Evolutionary conservation across 2,113 vertebrate genomes (phyloP), one percentile per base, ranked within the genome.

Genomic region (Hippocampus comes): DNA sequence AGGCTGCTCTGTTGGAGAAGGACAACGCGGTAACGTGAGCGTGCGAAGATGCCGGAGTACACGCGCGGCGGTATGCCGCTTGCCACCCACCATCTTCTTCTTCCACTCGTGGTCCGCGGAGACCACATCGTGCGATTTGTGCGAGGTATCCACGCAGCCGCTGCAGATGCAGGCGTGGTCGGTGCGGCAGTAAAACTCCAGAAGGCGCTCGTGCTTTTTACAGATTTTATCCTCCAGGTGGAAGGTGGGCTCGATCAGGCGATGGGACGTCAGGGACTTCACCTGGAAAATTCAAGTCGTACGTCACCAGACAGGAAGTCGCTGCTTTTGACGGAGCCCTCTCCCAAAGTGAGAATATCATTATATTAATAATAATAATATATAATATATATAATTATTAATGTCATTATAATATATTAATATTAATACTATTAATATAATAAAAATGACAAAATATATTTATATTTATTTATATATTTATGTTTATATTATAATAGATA

Each of bases 161-260:
- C 83, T 78, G 90, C 96, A 98, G 82, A 95, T 87, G 74, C 94
- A 93, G 25, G 17, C 60, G 72, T 88, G 91, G 79, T 98, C 95
- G 0, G 91, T 92, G 81, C 90, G 65, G 65, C 96, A 98, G 92
- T 93, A 98, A 0, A 92, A 82, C 55, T 95, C 94, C 78, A 97
- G 89, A 0, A 92, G 91, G 4, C 85, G 89, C 9, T 93, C 85
- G 10, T 98, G 97, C 59, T 83, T 93, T 18, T 74, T 91, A 21
- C 97, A 99, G 76, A 90, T 59, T 73, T 89, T 92, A 14, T 90
- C 84, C 74, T 94, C 87, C 78, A 94, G 87, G 41, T 94, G 85
- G 64, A 86, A 82, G 1, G 91, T 80, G 18, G 94, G 94, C 3
- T 94, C 91, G 27, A 94, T 81, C 49, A 95, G 90, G 65, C 88